Evolutionary conservation across 2,888 invertebrate species (phyloP), one percentile per base, ranked within the genome.

Genomic region (Stomorhina lunata): DNA sequence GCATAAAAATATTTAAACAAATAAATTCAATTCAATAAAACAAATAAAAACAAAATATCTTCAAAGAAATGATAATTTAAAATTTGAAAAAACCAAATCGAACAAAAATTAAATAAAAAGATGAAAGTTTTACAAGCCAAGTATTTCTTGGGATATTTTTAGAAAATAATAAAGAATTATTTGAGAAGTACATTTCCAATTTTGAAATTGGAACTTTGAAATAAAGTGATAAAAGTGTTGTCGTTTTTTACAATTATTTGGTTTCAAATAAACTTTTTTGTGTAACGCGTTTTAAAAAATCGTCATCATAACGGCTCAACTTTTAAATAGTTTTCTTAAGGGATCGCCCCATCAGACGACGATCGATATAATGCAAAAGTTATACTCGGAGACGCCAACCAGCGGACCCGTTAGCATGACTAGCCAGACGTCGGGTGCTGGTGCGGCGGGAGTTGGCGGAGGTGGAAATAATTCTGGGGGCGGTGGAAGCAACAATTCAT

Each of bases 381-480:
- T 91, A 80, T 91, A 91, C 85, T 90, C 91, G 84, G 91, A 91
- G 86, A 89, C 90, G 77, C 87, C 88, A 84, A 90, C 88, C 84
- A 88, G 88, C 76, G 89, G 86, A 63, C 90, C 90, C 72, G 88
- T 89, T 34, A 91, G 90, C 88, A 91, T 91, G 91, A 87, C 90
- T 80, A 94, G 94, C 89, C 94, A 94, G 88, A 84, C 84, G 53
- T 82, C 81, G n/a, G 84, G 79, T 17, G 75, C 76, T 73, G 76
- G 75, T 34, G 85, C 85, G 9, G 86, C 85, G 17, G 88, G 88
- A 59, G 88, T 88, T 2, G 88, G 88, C 3, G 84, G 86, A n/a
- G 85, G 84, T 4, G 85, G 84, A 15, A 85, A 84, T 1, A 84
- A 87, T 4, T 87, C 87, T 2, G 86, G 87, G 0, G 88, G 88